Conservation (phyloP, 1,140 invertebrate genomes). For the Artemia franciscana region DNA sequence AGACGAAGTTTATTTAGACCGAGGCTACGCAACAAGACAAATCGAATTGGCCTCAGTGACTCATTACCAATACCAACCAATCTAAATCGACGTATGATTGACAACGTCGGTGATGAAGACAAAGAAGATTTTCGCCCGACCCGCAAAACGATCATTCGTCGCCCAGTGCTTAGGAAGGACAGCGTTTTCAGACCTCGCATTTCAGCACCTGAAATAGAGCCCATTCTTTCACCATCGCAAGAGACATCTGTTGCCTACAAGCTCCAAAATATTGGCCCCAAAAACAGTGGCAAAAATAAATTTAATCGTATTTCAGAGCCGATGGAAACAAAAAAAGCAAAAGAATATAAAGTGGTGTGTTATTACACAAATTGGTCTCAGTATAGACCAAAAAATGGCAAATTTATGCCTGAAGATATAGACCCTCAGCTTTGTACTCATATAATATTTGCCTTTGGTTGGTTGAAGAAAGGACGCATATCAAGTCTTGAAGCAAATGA, state of each 20-base stretch:
- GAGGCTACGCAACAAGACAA: neutral
- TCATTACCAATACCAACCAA: too few relatives aligned
- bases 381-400: slow-evolving; percentile 72
- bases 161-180: neutral
- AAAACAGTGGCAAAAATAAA: neutral
- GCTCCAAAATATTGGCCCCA: neutral
- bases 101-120: neutral
- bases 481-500: slow-evolving; percentile 79
- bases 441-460: slow-evolving; percentile 84
- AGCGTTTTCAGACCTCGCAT: neutral
- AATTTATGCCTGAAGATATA: slow-evolving; percentile 83
- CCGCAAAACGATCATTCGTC: neutral
- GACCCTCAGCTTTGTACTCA: slow-evolving; percentile 85
- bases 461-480: slow-evolving; percentile 81
- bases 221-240: neutral
- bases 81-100: neutral
- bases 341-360: slow-evolving; percentile 44
- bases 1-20: neutral
- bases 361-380: slow-evolving; percentile 97
- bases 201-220: neutral
- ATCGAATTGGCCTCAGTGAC: too few relatives aligned
- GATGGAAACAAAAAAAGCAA: neutral
- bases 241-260: neutral
- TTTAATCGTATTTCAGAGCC: neutral
- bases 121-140: neutral